Evolutionary conservation across 2,797 vertebrate genomes (phyloP), one percentile per base, ranked within the genome.

Genomic region (Cephalopachus bancanus): DNA sequence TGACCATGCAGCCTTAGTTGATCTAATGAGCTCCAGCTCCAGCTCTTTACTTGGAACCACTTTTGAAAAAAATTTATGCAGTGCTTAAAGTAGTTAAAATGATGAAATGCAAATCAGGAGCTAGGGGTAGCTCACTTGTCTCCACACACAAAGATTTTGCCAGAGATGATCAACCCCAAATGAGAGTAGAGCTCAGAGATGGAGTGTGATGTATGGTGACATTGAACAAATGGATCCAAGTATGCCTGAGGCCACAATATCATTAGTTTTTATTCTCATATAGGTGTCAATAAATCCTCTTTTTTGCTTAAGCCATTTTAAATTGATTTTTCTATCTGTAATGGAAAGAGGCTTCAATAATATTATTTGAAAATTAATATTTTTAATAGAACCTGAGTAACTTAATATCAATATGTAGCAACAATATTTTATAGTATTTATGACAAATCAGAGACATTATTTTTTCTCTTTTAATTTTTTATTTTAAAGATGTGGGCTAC

Each of bases 311-410:
- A 93, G 44, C 10, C 12, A 37, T 9, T 60, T 80, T 74, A 67
- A 76, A 9, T 24, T 55, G 62, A 37, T 55, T 67, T 96, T 96
- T 93, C 22, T 74, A 78, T 60, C 5, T 49, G 20, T 24, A 74
- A 51, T 33, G 85, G 15, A 84, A 64, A 84, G 37, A 90, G 37
- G 0, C 49, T 44, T 90, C 20, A 92, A 79, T 75, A 59, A 37
- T 83, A 55, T 37, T 14, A 83, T 37, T 81, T 95, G 71, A 22
- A 93, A 96, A 89, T 69, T 17, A 10, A 0, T 76, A 53, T 80
- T 89, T 83, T 88, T 81, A 57, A 80, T 51, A 71, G 96, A 80
- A 95, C n/a, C 80, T 19, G 9, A 92, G 7, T 69, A 86, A 37
- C 55, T 78, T 91, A 78, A 20, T 60, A 75, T 93, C 20, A 71